These are phyloP conservation scores for Grallaria varia DNA, from an alignment of 2,113 vertebrate species.

Conservation along the genomic window DNA sequence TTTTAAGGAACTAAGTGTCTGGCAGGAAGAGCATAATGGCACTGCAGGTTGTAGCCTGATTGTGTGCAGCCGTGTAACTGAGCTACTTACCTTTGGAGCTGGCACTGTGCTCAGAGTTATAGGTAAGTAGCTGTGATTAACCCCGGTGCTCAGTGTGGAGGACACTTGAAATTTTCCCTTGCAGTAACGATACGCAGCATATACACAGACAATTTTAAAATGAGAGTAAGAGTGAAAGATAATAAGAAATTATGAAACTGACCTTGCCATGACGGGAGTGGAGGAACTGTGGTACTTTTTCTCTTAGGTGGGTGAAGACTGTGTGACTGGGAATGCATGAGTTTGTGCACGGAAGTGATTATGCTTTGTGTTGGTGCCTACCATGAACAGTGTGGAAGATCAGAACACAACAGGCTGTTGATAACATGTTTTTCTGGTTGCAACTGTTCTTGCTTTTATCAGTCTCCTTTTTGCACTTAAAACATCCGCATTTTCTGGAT, in stretches of 20 bases:
- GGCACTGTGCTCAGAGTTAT: constrained; percentile 31
- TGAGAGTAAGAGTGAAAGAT: background rate
- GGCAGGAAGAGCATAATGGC: background rate
- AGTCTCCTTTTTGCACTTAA: background rate
- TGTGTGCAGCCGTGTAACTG: background rate
- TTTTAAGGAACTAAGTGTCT: background rate
- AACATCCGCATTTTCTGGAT: background rate
- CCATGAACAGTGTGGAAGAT: background rate
- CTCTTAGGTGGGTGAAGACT: background rate
- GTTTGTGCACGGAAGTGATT: background rate
- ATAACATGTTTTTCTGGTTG: background rate
- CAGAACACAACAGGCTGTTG: background rate
- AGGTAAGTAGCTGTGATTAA: background rate
- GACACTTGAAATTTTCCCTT: background rate
- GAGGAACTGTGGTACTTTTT: background rate
- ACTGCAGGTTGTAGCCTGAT: background rate
- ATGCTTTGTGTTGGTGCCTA: background rate
- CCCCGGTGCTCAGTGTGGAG: background rate
- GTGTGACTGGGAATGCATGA: background rate
- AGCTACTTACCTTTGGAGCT: background rate
- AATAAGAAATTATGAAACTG: background rate
- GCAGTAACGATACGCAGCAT: background rate
- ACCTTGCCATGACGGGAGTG: background rate
- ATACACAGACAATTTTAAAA: background rate
- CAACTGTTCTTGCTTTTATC: background rate